Evolutionary conservation across 1,140 invertebrate species (phyloP), one percentile per base, ranked within the genome.

Genomic region (Rhagoletis pomonella): DNA sequence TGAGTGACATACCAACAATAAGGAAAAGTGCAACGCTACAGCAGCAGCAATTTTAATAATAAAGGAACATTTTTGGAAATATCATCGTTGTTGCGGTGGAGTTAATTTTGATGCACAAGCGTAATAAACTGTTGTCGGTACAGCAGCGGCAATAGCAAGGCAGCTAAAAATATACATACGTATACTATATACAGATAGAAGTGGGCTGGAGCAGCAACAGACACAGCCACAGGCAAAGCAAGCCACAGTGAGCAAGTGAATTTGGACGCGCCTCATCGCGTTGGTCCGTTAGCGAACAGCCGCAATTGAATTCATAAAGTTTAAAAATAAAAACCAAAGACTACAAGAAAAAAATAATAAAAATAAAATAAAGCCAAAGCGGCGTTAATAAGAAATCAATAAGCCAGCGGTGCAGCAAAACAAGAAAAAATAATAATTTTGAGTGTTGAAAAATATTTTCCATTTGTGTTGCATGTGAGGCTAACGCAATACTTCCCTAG

Each of bases 271-370:
- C 73, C 17, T 50, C 87, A 67, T 69, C 81, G 87, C 87, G 85
- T 86, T 73, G 87, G 87, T 88, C 85, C 19, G 17, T 62, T n/a
- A 64, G 44, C 29, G 39, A 88, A 67, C 17, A 85, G 77, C 7
- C 42, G 19, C 14, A 6, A 58, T 7, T 42, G 85, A 44, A 73
- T 50, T 50, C 50, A 86, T 50, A 85, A 86, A 67, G 55, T 17
- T 88, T 17, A 73, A 88, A 19, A 85, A 87, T 62, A 42, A 87
- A 88, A 29, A 86, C 73, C 86, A 87, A 81, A 87, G 47, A 44
- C 42, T 59, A 62, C 19, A 59, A 86, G 81, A 86, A 86, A 69
- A 5, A 47, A 77, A n/a, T 42, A 62, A 84, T 47, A 67, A 60
- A 5, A 69, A 39, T 29, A 86, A 77, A 19, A 2, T 7, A 84